These are phyloP conservation scores for Pyrrhia umbra DNA, from an alignment of 2,888 invertebrate species.

Conservation along the genomic window DNA sequence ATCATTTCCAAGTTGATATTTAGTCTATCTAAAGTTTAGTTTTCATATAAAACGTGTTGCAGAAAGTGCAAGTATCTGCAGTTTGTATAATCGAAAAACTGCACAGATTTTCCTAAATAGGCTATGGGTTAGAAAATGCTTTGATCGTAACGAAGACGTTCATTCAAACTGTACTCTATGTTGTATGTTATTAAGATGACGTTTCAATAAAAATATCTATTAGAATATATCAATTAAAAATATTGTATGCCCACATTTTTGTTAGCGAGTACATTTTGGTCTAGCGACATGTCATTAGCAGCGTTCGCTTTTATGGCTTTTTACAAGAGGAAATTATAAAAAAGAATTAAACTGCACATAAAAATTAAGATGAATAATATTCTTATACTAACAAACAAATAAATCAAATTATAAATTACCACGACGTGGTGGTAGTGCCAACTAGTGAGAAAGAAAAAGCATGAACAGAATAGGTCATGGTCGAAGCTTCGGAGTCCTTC, in stretches of 20 bases:
- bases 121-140: not conserved
- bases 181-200: not conserved
- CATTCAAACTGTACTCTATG: not conserved
- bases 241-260: too few species aligned
- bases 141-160: not conserved
- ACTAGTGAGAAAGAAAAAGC: slow-evolving; percentile 36
- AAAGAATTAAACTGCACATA: not conserved
- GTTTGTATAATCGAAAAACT: not conserved
- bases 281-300: too few species aligned
- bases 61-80: slow-evolving; percentile 14
- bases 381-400: slow-evolving; percentile 28
- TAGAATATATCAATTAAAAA: too few species aligned
- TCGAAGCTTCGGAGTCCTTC: slow-evolving; percentile 32
- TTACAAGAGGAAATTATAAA: too few species aligned
- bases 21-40: slow-evolving; percentile 23
- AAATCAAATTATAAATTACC: slow-evolving; percentile 44
- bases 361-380: slow-evolving; percentile 25
- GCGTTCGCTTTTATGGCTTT: too few species aligned
- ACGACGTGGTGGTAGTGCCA: slow-evolving; percentile 30
- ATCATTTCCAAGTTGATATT: slow-evolving; percentile 47
- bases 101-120: not conserved
- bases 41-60: slow-evolving; percentile 53
- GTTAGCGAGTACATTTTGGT: too few species aligned
- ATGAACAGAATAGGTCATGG: slow-evolving; percentile 49
- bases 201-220: too few species aligned